Evolutionary conservation across 2,888 invertebrate species (phyloP).

Genomic region (Liopterus haemorrhoidalis): DNA sequence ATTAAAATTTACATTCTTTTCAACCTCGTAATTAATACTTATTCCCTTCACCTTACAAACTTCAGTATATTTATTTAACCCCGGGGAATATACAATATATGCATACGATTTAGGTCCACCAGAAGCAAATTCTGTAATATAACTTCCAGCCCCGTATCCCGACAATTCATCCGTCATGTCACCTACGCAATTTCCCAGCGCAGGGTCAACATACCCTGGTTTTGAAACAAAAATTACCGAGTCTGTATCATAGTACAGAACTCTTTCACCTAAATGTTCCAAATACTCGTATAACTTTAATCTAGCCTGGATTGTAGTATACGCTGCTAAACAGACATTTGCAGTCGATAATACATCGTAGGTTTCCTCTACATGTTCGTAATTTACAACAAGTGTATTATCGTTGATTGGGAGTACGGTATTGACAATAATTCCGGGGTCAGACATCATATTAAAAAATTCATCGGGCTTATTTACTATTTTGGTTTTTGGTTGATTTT

Average conservation of each 20-base stretch:
- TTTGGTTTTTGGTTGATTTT: conserved; percentile 25
- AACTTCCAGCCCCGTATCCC: conserved; percentile 31
- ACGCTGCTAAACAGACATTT: conserved; percentile 39
- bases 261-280: conserved; percentile 33
- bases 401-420: conserved; percentile 26
- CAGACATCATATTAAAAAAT: conserved; percentile 25
- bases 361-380: conserved; percentile 25
- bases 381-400: conserved; percentile 27
- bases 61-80: background rate
- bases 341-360: conserved; percentile 22
- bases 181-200: conserved; percentile 36
- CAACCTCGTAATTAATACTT: conserved; percentile 22
- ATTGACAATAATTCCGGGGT: conserved; percentile 25
- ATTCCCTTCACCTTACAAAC: conserved; percentile 29
- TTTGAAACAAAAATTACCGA: conserved; percentile 35
- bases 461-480: conserved; percentile 18
- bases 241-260: conserved; percentile 42
- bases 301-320: conserved; percentile 33
- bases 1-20: conserved; percentile 21
- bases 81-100: conserved; percentile 30
- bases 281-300: conserved; percentile 28
- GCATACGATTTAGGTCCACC: conserved; percentile 40
- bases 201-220: conserved; percentile 27
- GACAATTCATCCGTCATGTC: conserved; percentile 39
- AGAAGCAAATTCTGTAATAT: conserved; percentile 35